Conservation (phyloP, 35 echinoderm and acorn worm species). For the Hemicentrotus pulcherrimus region DNA sequence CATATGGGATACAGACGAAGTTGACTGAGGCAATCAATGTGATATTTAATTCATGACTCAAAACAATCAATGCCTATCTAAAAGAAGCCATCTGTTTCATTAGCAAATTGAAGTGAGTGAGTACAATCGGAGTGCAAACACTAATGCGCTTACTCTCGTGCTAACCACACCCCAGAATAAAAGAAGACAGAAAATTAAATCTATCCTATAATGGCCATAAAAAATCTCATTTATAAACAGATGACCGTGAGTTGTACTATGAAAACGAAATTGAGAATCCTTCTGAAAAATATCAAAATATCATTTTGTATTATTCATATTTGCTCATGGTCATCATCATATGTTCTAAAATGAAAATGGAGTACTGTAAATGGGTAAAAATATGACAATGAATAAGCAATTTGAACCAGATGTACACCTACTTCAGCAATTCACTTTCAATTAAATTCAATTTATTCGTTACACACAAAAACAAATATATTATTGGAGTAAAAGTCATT, state of each 20-base stretch:
- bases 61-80: not conserved
- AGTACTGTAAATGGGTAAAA: no score
- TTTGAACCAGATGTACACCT: no score
- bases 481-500: no score
- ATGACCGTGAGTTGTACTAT: not conserved
- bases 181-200: not conserved
- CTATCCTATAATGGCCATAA: not conserved
- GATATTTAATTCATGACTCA: not conserved
- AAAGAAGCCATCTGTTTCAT: slow-evolving; percentile 8
- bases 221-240: not conserved
- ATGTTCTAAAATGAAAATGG: no score
- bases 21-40: not conserved
- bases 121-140: not conserved
- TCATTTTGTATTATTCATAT: not conserved
- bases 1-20: not conserved
- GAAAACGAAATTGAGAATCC: not conserved
- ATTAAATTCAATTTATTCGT: no score
- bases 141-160: not conserved
- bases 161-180: not conserved
- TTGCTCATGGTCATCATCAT: no score
- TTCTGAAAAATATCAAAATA: not conserved
- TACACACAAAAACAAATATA: no score
- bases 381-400: no score
- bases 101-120: not conserved
- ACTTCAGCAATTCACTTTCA: no score